A percentile compares a stretch with the other conserved stretches of the same genome.
These are phyloP conservation scores for Macquaria ambigua DNA, from an alignment of 2,113 vertebrate species.

Conservation along the genomic window DNA sequence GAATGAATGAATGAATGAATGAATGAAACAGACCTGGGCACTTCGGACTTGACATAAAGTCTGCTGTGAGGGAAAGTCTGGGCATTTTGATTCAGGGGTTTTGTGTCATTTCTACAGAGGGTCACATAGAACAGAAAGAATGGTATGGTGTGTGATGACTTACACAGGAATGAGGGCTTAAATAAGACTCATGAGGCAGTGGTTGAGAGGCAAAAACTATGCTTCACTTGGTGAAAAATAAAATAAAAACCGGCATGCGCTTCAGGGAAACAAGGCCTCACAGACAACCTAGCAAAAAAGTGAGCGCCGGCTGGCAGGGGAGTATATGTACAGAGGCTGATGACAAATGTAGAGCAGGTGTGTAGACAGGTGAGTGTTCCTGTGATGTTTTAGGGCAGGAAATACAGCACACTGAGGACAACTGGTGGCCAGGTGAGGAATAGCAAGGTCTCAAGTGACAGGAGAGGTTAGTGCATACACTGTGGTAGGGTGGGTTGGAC, in stretches of 20 bases:
- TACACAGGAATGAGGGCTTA: not conserved
- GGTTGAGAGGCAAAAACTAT: not conserved
- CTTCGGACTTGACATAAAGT: not conserved
- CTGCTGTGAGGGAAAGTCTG: not conserved
- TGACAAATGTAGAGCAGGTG: slow-evolving; percentile 1
- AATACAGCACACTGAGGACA: not conserved
- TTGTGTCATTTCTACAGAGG: not conserved
- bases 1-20: too few relatives aligned
- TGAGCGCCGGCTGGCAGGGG: not conserved
- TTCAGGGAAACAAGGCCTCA: not conserved
- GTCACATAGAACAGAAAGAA: too few relatives aligned
- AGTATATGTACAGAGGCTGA: not conserved
- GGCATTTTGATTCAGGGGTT: not conserved
- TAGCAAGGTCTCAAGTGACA: not conserved
- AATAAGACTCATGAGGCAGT: not conserved
- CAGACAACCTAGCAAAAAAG: not conserved
- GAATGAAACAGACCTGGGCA: too few relatives aligned
- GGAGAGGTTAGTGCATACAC: too few relatives aligned
- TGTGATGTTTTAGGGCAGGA: not conserved
- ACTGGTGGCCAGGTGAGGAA: slow-evolving; percentile 37
- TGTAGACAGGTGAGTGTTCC: not conserved
- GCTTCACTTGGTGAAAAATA: not conserved
- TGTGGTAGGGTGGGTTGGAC: not conserved
- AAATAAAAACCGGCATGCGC: not conserved
- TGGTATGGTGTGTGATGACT: not conserved